A percentile compares a stretch with the other conserved stretches of the same genome.
Conservation (phyloP, 2,888 invertebrate species). For the Drosophila quinaria region DNA sequence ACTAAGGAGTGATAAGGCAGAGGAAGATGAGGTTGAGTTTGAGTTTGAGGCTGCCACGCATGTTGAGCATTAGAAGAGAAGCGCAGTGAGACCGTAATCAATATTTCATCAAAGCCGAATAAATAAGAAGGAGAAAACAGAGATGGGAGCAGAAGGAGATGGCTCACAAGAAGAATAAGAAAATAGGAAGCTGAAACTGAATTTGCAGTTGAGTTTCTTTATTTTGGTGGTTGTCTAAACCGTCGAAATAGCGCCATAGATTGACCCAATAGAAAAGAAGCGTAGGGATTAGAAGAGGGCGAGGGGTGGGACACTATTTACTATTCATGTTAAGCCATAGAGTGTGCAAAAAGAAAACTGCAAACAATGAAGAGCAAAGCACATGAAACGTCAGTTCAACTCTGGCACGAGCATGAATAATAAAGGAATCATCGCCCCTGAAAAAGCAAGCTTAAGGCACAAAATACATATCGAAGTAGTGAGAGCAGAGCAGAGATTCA, state of each 20-base stretch:
- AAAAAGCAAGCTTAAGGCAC: constrained; percentile 63
- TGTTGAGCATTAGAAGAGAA: constrained; percentile 63
- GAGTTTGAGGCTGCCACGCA: constrained; percentile 59
- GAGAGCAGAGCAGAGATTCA: too few relatives aligned
- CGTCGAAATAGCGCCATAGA: constrained; percentile 37
- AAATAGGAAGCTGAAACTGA: constrained; percentile 16
- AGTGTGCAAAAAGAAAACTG: constrained; percentile 71
- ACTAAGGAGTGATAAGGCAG: constrained; percentile 6
- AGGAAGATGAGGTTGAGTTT: constrained; percentile 6
- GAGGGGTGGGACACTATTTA: constrained; percentile 53
- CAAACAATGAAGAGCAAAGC: constrained; percentile 70
- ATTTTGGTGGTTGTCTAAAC: constrained; percentile 34
- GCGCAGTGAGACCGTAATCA: constrained; percentile 68
- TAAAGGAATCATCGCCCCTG: constrained; percentile 72
- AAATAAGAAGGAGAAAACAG: constrained; percentile 33
- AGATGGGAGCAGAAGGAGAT: background rate
- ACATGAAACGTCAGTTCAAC: constrained; percentile 62
- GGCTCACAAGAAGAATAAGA: constrained; percentile 3
- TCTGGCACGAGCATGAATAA: constrained; percentile 66
- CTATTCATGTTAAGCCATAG: constrained; percentile 78
- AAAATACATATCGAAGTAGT: constrained; percentile 24
- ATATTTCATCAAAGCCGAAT: constrained; percentile 75
- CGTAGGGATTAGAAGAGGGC: background rate
- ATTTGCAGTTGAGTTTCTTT: constrained; percentile 36
- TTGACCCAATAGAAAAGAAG: constrained; percentile 27